These are phyloP conservation scores for Catocala sponsa DNA, from an alignment of 2,888 invertebrate species.

Conservation along the genomic window DNA sequence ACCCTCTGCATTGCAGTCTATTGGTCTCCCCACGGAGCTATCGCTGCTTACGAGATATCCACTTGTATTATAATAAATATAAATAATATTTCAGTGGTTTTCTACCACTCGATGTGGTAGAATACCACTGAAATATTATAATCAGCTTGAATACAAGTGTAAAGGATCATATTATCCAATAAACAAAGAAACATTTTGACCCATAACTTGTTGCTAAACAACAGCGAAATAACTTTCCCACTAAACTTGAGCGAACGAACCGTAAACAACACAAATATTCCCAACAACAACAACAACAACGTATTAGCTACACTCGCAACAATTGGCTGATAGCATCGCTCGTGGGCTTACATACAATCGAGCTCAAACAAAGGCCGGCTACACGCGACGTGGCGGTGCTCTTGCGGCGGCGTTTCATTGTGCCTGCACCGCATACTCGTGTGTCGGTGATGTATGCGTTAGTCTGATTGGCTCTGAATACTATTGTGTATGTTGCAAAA, in stretches of 20 bases:
- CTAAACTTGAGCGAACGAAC: neutral
- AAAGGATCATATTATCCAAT: too few species aligned
- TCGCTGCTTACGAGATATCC: too few species aligned
- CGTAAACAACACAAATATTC: conserved; percentile 8
- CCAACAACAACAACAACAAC: conserved; percentile 7
- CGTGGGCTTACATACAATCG: conserved; percentile 13
- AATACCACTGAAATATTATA: too few species aligned
- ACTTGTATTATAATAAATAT: too few species aligned
- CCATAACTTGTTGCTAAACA: too few species aligned
- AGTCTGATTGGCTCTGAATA: conserved; percentile 20
- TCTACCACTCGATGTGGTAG: too few species aligned
- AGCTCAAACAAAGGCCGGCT: conserved; percentile 20
- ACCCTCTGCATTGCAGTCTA: too few species aligned
- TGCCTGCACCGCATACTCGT: conserved; percentile 8
- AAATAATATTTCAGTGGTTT: too few species aligned
- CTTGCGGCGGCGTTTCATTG: conserved; percentile 9
- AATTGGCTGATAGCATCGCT: conserved; percentile 14
- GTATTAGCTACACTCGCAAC: conserved; percentile 17
- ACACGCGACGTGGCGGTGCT: conserved; percentile 1
- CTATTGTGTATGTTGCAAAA: conserved; percentile 14
- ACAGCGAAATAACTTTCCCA: neutral
- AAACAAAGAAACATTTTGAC: too few species aligned
- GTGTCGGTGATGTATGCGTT: conserved; percentile 11
- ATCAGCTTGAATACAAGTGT: too few species aligned
- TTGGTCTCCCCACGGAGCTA: too few species aligned